Conservation (phyloP, 1,140 invertebrate species). For the Drosophila melanogaster region DNA sequence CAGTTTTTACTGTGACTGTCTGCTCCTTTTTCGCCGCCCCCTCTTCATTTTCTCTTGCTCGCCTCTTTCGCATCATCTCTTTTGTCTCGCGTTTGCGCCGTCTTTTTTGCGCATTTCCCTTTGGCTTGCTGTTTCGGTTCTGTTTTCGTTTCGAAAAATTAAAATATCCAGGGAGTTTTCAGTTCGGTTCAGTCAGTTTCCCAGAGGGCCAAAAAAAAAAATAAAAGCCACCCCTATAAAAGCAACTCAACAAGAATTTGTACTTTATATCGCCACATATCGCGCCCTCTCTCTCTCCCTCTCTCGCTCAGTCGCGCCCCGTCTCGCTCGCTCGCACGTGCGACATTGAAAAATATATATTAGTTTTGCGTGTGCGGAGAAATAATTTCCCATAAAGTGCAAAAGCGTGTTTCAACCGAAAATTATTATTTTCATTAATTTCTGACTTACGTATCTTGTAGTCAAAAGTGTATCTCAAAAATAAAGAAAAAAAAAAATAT, state of each 20-base stretch:
- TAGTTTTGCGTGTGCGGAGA: slow-evolving; percentile 33
- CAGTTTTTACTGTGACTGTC: slow-evolving; percentile 10
- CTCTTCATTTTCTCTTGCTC: slow-evolving; percentile 22
- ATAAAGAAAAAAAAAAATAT: background rate
- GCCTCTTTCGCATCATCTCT: slow-evolving; percentile 63
- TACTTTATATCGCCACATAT: slow-evolving; percentile 29
- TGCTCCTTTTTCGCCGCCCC: slow-evolving; percentile 3
- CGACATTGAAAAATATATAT: slow-evolving; percentile 51
- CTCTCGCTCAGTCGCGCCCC: slow-evolving; percentile 13
- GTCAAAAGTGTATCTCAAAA: slow-evolving; percentile 17
- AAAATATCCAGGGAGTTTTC: slow-evolving; percentile 56
- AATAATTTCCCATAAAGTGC: slow-evolving; percentile 26
- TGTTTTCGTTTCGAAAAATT: slow-evolving; percentile 68
- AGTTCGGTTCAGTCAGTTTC: slow-evolving; percentile 15
- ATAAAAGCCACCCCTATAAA: slow-evolving; percentile 60
- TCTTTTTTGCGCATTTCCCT: slow-evolving; percentile 76
- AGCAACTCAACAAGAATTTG: slow-evolving; percentile 57
- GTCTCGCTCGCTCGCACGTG: slow-evolving; percentile 42
- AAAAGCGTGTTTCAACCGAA: slow-evolving; percentile 27
- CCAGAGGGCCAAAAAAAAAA: slow-evolving; percentile 38
- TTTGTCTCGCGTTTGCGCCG: slow-evolving; percentile 78
- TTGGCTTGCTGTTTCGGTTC: slow-evolving; percentile 47
- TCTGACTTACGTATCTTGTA: slow-evolving; percentile 18
- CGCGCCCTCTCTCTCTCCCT: slow-evolving; percentile 4
- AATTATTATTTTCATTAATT: slow-evolving; percentile 15